These are phyloP conservation scores for Threskiornis aethiopicus DNA, from an alignment of 2,797 vertebrate genomes.

Conservation along the genomic window DNA sequence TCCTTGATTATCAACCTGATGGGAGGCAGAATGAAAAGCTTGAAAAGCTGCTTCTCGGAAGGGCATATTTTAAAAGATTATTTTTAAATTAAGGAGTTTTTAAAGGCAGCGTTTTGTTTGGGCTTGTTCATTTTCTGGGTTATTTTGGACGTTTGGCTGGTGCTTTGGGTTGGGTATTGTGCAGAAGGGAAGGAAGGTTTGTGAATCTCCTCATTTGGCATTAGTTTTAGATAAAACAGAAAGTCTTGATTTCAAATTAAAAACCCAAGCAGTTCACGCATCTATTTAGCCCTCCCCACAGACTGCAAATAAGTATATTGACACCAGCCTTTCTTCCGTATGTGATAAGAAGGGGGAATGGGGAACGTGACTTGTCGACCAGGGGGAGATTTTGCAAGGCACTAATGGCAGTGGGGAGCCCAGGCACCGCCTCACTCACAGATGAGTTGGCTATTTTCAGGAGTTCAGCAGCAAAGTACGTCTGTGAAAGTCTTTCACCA, in stretches of 20 bases:
- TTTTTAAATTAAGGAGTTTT: constrained; percentile 5
- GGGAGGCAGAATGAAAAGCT: constrained; percentile 29
- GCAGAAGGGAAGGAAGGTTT: neutral
- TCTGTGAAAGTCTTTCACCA: neutral
- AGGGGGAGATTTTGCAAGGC: neutral
- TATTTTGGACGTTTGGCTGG: neutral
- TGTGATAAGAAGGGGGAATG: neutral
- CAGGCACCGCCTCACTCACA: neutral
- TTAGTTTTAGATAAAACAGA: neutral
- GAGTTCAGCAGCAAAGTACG: neutral
- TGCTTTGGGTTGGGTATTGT: neutral
- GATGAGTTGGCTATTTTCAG: neutral
- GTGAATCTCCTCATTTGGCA: neutral
- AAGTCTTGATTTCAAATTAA: neutral
- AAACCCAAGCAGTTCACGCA: neutral
- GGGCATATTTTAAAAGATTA: neutral
- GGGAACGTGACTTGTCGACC: neutral
- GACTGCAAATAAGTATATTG: neutral
- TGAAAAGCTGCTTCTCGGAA: constrained; percentile 3
- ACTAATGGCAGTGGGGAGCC: neutral
- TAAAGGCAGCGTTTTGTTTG: neutral
- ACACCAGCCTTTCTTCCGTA: neutral
- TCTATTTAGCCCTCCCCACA: neutral
- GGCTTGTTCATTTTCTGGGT: neutral
- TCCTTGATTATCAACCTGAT: neutral